These are phyloP conservation scores for Ennomos fuscantarius DNA, from an alignment of 2,888 invertebrate genomes.

Conservation along the genomic window DNA sequence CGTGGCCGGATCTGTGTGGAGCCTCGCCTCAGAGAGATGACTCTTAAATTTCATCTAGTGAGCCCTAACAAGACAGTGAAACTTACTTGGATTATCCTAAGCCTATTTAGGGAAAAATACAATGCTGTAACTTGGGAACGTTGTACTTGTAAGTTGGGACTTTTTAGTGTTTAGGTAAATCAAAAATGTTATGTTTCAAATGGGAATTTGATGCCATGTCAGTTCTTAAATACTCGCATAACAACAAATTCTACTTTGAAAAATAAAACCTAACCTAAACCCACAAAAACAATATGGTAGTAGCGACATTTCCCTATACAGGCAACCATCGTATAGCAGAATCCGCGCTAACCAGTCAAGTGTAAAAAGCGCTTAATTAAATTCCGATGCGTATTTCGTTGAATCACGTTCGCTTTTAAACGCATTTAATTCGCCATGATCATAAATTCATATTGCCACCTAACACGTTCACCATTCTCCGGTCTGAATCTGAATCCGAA, in stretches of 20 bases:
- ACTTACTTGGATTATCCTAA: conserved; percentile 44
- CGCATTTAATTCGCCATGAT: conserved; percentile 74
- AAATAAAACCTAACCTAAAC: conserved; percentile 27
- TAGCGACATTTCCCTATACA: conserved; percentile 39
- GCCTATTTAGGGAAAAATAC: conserved; percentile 44
- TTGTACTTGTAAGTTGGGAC: conserved; percentile 12
- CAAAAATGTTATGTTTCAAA: conserved; percentile 19
- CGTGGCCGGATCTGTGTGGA: conserved; percentile 67
- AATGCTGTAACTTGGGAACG: conserved; percentile 31
- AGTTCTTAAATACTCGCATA: conserved; percentile 28
- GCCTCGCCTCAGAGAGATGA: conserved; percentile 57
- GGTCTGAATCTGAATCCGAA: conserved; percentile 74
- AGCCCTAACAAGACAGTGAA: conserved; percentile 66
- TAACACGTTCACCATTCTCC: conserved; percentile 69
- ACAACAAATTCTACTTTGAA: conserved; percentile 7
- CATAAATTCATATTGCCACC: conserved; percentile 79
- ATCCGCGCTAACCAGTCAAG: conserved; percentile 49
- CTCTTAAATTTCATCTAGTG: conserved; percentile 74
- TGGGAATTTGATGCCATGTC: conserved; percentile 15
- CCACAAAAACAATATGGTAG: conserved; percentile 26
- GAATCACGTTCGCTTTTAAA: conserved; percentile 65
- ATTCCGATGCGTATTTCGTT: conserved; percentile 64
- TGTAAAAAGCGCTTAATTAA: conserved; percentile 70
- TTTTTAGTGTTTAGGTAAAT: conserved; percentile 22
- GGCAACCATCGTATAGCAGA: conserved; percentile 40